phyloP scores from a whole-genome alignment of 2,113 vertebrate species.

The Anarhynchus alexandrinus region DNA sequence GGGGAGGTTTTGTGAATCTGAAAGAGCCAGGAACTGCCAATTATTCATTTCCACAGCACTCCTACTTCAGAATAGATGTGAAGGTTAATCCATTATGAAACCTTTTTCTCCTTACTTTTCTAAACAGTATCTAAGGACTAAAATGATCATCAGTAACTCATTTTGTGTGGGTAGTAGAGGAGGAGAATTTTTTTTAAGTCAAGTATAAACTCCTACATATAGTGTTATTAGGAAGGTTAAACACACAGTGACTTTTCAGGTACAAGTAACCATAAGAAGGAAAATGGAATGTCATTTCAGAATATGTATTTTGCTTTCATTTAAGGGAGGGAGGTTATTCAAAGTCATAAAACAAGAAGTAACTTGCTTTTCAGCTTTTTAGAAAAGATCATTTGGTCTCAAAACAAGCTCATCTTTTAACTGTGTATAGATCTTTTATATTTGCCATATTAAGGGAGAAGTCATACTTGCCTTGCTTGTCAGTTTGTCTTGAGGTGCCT shows the following conservation, averaged over 20 bases:
- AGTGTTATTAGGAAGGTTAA: constrained; percentile 9
- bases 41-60: not conserved
- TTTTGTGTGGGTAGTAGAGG: constrained; percentile 34
- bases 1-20: not conserved
- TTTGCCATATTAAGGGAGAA: not conserved
- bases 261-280: not conserved
- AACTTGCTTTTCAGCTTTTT: not conserved
- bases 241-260: constrained; percentile 2
- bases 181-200: constrained; percentile 10
- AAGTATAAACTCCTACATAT: constrained; percentile 36
- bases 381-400: not conserved
- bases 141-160: not conserved
- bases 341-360: not conserved
- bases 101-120: not conserved
- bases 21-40: not conserved
- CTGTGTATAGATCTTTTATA: not conserved
- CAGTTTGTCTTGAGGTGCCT: not conserved
- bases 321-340: not conserved
- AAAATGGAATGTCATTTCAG: not conserved
- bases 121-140: not conserved
- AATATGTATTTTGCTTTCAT: not conserved
- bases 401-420: not conserved
- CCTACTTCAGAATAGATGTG: constrained; percentile 7
- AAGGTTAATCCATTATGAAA: constrained; percentile 32
- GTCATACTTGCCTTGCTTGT: not conserved